Conservation (phyloP, 1,140 invertebrate species). For the Cotesia chilonis region DNA sequence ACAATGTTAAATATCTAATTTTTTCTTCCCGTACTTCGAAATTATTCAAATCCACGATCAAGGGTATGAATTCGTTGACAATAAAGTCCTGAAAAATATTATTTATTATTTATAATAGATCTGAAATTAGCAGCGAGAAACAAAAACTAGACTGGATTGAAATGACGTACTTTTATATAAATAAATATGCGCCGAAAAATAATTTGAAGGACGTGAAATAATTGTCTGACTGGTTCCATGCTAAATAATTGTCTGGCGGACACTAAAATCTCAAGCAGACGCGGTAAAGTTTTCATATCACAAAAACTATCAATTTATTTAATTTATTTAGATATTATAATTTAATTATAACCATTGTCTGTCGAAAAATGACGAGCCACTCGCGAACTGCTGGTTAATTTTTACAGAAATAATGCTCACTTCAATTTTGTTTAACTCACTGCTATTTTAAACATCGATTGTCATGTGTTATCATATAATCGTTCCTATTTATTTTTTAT, state of each 20-base stretch:
- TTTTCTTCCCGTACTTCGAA: constrained; percentile 25
- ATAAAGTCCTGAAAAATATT: constrained; percentile 41
- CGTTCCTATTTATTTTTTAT: constrained; percentile 13
- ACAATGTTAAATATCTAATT: constrained; percentile 15
- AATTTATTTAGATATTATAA: background rate
- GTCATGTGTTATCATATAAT: constrained; percentile 29
- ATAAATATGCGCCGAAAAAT: constrained; percentile 44
- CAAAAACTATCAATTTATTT: background rate
- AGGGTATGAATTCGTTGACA: constrained; percentile 41
- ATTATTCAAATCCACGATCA: constrained; percentile 22
- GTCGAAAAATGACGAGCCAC: constrained; percentile 16
- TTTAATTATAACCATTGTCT: constrained; percentile 21
- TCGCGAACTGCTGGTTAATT: constrained; percentile 35
- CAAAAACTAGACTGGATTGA: background rate
- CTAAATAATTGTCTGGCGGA: constrained; percentile 11
- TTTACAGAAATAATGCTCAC: constrained; percentile 29
- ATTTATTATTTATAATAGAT: background rate
- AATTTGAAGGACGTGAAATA: constrained; percentile 44
- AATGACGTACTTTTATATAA: constrained; percentile 48
- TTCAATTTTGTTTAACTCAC: constrained; percentile 19
- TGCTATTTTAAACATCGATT: constrained; percentile 15
- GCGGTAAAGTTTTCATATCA: constrained; percentile 5
- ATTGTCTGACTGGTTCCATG: constrained; percentile 46
- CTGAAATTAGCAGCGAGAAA: constrained; percentile 4
- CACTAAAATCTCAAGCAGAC: background rate